Base-by-base conservation (phyloP, 1,140 invertebrate genomes). In the Neodiprion lecontei region DNA sequence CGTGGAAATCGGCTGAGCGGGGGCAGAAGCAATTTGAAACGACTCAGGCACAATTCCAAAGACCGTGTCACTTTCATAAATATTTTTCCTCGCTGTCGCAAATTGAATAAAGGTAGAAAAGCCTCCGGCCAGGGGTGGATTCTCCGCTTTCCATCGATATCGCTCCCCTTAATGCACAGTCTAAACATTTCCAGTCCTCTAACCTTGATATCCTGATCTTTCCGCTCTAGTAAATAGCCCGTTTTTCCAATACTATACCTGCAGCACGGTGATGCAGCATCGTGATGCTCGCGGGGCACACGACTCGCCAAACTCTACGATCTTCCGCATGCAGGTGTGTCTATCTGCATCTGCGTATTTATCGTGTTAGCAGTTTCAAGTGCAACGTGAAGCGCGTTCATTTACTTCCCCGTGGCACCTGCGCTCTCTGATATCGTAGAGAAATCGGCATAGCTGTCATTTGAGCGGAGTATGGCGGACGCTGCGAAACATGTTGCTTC, bases 171-270 rank as follows among this genome's bases (percentile, higher is more conserved):
- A 61, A 5, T 5, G n/a, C n/a, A 61, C n/a, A 5, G 53, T 17
- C 53, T 12, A 61, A 61, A 61, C 53, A 61, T 61, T 61, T 9
- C n/a, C 11, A 61, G 53, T 17, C 53, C 53, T 17, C 5, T 61
- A 61, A 61, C 53, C 53, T 61, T 61, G 53, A 61, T 61, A 17
- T 61, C 53, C 53, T 17, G 53, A 61, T 61, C 53, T 61, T 61
- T 11, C 11, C 53, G 53, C 53, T 61, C 53, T 17, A 61, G 53
- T 61, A 61, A 61, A 61, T 61, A 61, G 53, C 8, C 53, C 53
- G 53, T 14, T 61, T 61, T 61, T 61, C 11, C 53, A 61, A 14
- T 17, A 12, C n/a, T 12, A 61, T 61, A 17, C 5, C 53, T 40
- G 11, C 11, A 9, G 53, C n/a, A 61, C 53, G 5, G 7, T 53